Conservation (phyloP, 2,797 vertebrate species). For the Mormyrus proboscirostris region DNA sequence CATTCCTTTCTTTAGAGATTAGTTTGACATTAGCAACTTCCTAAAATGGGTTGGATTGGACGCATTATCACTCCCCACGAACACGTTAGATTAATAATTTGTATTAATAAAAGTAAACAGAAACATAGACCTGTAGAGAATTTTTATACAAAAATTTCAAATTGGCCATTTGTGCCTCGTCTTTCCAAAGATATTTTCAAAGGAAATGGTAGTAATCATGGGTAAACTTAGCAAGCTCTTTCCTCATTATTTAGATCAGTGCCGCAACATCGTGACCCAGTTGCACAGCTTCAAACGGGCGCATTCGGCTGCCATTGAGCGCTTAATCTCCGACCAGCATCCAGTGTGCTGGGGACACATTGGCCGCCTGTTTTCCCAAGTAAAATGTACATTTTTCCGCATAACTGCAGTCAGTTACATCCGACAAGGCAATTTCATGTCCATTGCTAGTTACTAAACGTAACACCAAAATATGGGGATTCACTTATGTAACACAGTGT, state of each 20-base stretch:
- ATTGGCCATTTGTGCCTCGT: background rate
- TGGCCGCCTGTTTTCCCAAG: background rate
- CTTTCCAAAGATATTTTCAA: background rate
- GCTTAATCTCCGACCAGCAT: background rate
- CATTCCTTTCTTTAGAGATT: background rate
- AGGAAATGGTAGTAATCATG: background rate
- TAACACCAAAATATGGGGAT: background rate
- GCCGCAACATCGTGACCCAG: conserved; percentile 32
- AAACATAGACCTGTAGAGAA: background rate
- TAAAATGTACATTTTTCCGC: background rate
- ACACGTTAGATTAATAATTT: background rate
- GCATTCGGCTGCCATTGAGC: background rate
- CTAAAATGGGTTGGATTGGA: background rate
- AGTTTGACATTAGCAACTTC: background rate
- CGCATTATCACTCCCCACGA: background rate
- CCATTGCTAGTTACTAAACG: background rate
- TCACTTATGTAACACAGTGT: background rate
- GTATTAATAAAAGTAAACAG: background rate
- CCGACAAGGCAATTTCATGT: background rate
- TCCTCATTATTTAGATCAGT: background rate
- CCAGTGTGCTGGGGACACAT: background rate
- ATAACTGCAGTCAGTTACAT: background rate
- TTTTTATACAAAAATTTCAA: background rate
- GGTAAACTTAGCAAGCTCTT: background rate
- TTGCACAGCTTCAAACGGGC: conserved; percentile 26